Evolutionary conservation across 2,113 vertebrate genomes (phyloP).

Genomic region (Halcyon senegalensis): DNA sequence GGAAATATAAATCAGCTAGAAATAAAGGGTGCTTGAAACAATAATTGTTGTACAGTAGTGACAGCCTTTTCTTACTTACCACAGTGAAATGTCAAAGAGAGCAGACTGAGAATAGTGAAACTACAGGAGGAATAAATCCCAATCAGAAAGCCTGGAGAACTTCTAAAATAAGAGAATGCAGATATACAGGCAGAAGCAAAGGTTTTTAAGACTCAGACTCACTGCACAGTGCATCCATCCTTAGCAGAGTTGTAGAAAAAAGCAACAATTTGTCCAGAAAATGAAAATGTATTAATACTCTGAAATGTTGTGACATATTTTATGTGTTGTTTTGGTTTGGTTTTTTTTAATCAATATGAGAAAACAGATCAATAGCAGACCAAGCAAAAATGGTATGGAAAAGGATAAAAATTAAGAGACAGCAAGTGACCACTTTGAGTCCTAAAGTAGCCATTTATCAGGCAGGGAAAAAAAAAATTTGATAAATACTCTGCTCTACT

Average conservation of each 20-base stretch:
- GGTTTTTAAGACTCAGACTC: background rate
- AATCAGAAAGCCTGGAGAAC: background rate
- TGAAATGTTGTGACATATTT: background rate
- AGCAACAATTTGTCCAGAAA: background rate
- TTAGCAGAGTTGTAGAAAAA: background rate
- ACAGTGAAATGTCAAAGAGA: background rate
- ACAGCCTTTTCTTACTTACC: background rate
- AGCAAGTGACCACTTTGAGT: background rate
- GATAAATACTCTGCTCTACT: background rate
- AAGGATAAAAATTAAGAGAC: background rate
- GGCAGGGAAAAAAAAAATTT: background rate
- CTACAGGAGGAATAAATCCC: background rate
- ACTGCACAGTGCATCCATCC: background rate
- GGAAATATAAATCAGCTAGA: conserved; percentile 1
- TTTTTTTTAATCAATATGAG: background rate
- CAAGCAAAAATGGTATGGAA: background rate
- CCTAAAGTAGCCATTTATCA: background rate
- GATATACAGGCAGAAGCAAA: background rate
- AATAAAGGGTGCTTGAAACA: background rate
- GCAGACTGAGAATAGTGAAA: background rate
- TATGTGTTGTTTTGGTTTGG: background rate
- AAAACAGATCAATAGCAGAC: background rate
- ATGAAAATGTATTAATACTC: background rate
- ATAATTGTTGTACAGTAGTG: background rate
- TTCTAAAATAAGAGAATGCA: background rate